Evolutionary conservation across 2,888 invertebrate species (phyloP).

Genomic region (Acrocera orbiculus): DNA sequence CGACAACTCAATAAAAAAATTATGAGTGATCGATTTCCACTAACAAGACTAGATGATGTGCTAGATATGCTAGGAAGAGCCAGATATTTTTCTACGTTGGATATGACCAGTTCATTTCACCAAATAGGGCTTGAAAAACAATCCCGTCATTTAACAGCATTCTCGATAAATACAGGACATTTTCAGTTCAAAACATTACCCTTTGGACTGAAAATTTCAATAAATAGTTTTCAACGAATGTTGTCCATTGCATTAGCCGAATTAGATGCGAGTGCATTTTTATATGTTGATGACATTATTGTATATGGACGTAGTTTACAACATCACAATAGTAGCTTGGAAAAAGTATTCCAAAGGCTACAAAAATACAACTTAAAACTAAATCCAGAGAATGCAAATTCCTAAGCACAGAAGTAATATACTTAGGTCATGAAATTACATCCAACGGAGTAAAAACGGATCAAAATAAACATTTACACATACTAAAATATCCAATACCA

Average conservation of each 20-base stretch:
- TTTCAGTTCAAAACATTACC: constrained; percentile 12
- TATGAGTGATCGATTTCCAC: constrained; percentile 6
- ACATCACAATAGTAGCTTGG: constrained; percentile 11
- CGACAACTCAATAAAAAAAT: constrained; percentile 7
- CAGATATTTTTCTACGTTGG: constrained; percentile 1
- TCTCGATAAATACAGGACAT: constrained; percentile 9
- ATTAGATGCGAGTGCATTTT: constrained; percentile 9
- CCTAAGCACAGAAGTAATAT: constrained; percentile 11
- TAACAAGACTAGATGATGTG: constrained; percentile 5
- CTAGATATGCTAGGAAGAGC: constrained; percentile 4
- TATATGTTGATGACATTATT: constrained; percentile 14
- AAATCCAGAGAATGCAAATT: constrained; percentile 11
- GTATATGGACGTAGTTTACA: constrained; percentile 9
- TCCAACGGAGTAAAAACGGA: too few relatives aligned
- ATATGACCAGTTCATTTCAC: constrained; percentile 1
- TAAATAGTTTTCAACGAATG: constrained; percentile 12
- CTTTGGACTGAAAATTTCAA: constrained; percentile 12
- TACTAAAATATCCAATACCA: constrained; percentile 5
- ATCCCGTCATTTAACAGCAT: constrained; percentile 10
- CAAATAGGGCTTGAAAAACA: constrained; percentile 8
- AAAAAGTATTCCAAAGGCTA: constrained; percentile 7
- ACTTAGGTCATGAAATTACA: constrained; percentile 11
- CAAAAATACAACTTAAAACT: constrained; percentile 9
- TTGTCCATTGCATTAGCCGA: constrained; percentile 10
- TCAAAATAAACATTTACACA: too few relatives aligned